phyloP scores from a whole-genome alignment of 2,797 vertebrate genomes.

The Lacerta agilis region DNA sequence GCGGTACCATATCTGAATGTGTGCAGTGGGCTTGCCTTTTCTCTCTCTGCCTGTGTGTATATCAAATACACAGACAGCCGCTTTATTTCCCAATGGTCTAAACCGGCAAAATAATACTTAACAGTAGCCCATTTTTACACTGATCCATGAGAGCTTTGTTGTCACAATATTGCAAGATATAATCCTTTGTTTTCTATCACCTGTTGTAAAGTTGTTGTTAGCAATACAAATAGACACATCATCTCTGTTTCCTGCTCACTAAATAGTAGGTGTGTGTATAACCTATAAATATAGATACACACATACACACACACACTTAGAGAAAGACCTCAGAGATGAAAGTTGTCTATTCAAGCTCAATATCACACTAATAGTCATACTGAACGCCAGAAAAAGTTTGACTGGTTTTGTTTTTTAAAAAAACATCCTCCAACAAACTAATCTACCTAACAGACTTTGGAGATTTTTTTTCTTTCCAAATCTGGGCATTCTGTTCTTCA shows the following conservation, averaged over 20 bases:
- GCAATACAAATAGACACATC: slow-evolving; percentile 36
- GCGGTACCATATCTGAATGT: slow-evolving; percentile 51
- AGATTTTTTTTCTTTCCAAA: background rate
- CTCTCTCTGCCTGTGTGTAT: slow-evolving; percentile 48
- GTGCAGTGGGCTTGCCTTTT: slow-evolving; percentile 32
- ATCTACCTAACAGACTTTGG: background rate
- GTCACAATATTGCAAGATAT: slow-evolving; percentile 28
- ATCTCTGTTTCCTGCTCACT: slow-evolving; percentile 19
- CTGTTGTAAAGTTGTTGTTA: slow-evolving; percentile 5
- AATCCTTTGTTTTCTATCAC: slow-evolving; percentile 41
- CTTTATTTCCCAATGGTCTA: slow-evolving; percentile 63
- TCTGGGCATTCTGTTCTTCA: background rate
- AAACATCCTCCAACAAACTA: too few species aligned
- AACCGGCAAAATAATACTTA: slow-evolving; percentile 68
- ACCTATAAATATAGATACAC: slow-evolving; percentile 2
- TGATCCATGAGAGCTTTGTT: slow-evolving; percentile 40
- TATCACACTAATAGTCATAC: background rate
- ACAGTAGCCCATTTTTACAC: slow-evolving; percentile 53
- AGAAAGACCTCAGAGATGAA: background rate
- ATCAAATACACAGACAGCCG: slow-evolving; percentile 53
- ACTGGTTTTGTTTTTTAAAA: too few species aligned
- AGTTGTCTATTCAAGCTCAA: background rate
- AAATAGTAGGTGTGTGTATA: slow-evolving; percentile 23
- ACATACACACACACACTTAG: background rate
- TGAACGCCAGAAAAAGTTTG: background rate